Conservation (phyloP, 2,888 invertebrate species). For the Pheosia gnoma region DNA sequence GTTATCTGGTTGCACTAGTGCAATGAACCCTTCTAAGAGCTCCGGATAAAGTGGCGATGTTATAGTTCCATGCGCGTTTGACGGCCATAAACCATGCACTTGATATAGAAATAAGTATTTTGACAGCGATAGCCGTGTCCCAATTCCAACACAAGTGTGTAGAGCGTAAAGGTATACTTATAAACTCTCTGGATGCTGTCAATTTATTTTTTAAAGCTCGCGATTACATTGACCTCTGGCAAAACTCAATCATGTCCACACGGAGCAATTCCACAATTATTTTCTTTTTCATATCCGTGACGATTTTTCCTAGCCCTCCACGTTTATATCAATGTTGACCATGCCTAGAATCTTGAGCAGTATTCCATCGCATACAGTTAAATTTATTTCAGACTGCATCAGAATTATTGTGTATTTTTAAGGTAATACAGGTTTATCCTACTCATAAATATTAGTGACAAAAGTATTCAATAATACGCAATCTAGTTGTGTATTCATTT, state of each 20-base stretch:
- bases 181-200: slow-evolving; percentile 6
- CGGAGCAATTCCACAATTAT: neutral
- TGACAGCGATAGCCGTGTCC: neutral
- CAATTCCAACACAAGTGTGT: neutral
- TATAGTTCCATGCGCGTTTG: slow-evolving; percentile 41
- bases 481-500: slow-evolving; percentile 24
- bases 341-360: too few species aligned
- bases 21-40: slow-evolving; percentile 56
- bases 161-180: neutral
- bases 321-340: neutral
- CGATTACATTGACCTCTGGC: slow-evolving; percentile 2
- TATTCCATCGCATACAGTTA: too few species aligned
- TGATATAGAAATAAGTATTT: slow-evolving; percentile 23
- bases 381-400: too few species aligned
- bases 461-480: slow-evolving; percentile 24
- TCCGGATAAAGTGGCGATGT: slow-evolving; percentile 48
- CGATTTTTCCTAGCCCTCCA: neutral
- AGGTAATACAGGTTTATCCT: neutral
- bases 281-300: neutral
- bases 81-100: slow-evolving; percentile 38
- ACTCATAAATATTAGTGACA: slow-evolving; percentile 9
- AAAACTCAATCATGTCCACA: slow-evolving; percentile 2
- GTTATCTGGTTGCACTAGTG: slow-evolving; percentile 58
- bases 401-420: neutral
- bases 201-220: neutral